Conservation (phyloP, 1,140 invertebrate genomes). For the Bombus superbus region DNA sequence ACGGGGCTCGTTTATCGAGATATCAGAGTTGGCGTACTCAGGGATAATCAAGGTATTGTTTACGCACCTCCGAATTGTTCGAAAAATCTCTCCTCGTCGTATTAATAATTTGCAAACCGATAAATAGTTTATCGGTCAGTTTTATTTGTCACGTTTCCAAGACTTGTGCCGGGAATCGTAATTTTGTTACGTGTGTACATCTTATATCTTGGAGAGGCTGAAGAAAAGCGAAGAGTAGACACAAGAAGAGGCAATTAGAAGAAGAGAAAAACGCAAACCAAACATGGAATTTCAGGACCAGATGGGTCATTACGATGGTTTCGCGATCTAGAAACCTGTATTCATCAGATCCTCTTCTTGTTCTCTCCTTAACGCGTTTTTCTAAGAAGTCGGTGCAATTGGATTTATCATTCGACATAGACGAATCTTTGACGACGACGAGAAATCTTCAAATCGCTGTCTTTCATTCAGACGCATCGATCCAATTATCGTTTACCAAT, state of each 20-base stretch:
- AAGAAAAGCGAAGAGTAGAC: no score
- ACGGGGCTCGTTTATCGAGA: constrained; percentile 2
- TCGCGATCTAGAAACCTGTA: constrained; percentile 63
- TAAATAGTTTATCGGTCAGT: no score
- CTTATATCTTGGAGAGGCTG: no score
- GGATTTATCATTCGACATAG: background rate
- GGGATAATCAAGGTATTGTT: background rate
- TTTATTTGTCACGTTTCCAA: no score
- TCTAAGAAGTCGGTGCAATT: no score
- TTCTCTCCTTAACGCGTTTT: no score
- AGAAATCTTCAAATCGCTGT: background rate
- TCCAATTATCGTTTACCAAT: background rate
- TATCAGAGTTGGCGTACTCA: background rate
- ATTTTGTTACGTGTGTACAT: no score
- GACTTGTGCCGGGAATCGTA: no score
- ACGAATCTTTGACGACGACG: background rate
- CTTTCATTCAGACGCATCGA: background rate
- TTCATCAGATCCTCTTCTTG: background rate
- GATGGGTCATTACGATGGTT: constrained; percentile 67
- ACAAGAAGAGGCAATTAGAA: no score
- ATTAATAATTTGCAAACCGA: no score
- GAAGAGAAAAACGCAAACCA: background rate
- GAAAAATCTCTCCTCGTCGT: no score
- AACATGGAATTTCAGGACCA: constrained; percentile 32
- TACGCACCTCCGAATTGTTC: background rate